Evolutionary conservation across 2,113 vertebrate species (phyloP), one percentile per base, ranked within the genome.

Genomic region (Chlamydotis undulata): DNA sequence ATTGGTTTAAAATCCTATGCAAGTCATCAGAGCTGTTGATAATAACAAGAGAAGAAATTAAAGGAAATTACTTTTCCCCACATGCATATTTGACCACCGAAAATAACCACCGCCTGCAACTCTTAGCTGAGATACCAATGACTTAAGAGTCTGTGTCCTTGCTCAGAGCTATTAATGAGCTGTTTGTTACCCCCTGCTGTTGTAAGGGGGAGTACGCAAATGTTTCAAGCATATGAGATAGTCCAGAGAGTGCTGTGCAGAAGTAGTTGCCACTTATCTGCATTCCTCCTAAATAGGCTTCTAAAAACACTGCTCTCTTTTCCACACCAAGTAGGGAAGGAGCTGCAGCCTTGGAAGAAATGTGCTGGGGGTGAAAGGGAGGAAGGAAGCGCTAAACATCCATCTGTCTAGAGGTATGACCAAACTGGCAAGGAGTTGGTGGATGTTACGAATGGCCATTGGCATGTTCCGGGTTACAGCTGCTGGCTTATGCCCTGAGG

Each of bases 321-420:
- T 97, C 94, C 96, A 91, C 94, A 93, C 96, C 97, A 96, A 96
- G 95, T 97, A 97, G 94, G 96, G 97, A 94, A 96, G 85, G 95
- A 77, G 68, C 77, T 88, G 50, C 64, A 78, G 81, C 84, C 83
- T 76, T 80, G 50, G 78, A 90, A 91, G 94, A 93, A 89, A 67
- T 61, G 15, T 78, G 19, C 52, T 83, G 45, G 45, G 49, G 67
- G 14, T 92, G 67, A 76, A 82, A 63, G 77, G 95, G 33, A 87
- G 78, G 73, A 93, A 93, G 69, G 88, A 91, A 81, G 53, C 22
- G 0, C 75, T 80, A 80, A 83, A 74, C 4, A 12, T 43, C 41
- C 41, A 43, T 86, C 60, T 0, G 1, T 25, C 76, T 53, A 61
- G 83, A 81, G 29, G 56, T 53, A 50, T 37, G 45, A 45, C 35